Conservation (phyloP, 2,113 vertebrate genomes). For the Aramus guarauna region DNA sequence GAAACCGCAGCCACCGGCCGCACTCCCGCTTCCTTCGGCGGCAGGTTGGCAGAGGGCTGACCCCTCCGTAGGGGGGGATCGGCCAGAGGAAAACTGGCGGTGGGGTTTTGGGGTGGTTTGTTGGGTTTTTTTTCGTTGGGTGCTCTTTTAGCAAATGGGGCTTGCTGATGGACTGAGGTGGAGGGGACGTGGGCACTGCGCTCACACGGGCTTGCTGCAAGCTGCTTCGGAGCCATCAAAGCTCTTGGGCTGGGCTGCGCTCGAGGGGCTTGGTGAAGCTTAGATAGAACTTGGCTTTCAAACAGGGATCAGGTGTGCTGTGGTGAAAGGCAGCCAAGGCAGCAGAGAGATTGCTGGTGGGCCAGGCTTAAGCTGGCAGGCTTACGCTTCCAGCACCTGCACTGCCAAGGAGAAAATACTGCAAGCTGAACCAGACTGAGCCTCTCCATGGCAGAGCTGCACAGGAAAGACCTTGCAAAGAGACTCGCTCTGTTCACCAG, state of each 20-base stretch:
- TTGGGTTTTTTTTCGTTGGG: too few relatives aligned
- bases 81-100: not conserved
- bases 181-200: rapidly evolving
- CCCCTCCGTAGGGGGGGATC: not conserved
- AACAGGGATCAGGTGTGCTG: not conserved
- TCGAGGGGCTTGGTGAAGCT: not conserved
- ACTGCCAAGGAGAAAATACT: not conserved
- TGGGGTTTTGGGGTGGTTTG: too few relatives aligned
- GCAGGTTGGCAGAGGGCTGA: not conserved
- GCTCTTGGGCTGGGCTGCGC: rapidly evolving
- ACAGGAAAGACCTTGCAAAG: not conserved
- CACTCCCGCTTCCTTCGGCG: not conserved
- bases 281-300: not conserved
- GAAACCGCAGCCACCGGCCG: not conserved
- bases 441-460: not conserved
- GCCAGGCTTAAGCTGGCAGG: not conserved
- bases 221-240: rapidly evolving
- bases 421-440: not conserved
- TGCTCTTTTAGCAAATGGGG: not conserved
- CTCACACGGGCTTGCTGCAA: rapidly evolving
- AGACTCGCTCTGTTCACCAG: not conserved
- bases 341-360: not conserved
- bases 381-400: not conserved
- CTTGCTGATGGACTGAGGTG: not conserved
- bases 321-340: not conserved